Base-by-base conservation (phyloP, 2,888 invertebrate genomes). In the Lepidochrysops patricia region DNA sequence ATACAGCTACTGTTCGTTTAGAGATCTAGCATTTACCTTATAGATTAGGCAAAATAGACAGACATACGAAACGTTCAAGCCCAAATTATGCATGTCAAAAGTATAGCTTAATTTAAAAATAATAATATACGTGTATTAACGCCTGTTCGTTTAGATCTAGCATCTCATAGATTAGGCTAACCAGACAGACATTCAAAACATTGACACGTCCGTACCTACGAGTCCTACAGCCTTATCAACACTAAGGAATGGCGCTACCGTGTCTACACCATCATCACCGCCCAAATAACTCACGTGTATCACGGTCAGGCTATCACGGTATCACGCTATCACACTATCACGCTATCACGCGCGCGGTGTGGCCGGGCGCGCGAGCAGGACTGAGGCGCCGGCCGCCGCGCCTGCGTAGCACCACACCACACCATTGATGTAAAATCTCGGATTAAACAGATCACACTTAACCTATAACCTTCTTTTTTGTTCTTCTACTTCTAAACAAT, bases 401-500 rank as follows among this genome's bases (percentile, higher is more conserved):
- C 71, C 66, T 66, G 71, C 71, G 64, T 66, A 62, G 70, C 72
- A 70, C 72, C 64, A 67, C 76, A 71, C 78, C 80, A 74, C 79
- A 79, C 82, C 83, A 86, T 88, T 86, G 86, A 88, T 87, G 84
- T 85, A 86, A 88, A 88, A 88, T 88, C 86, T 88, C 82, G 86
- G 82, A 86, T 86, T 87, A 88, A 83, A 81, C 82, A 80, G 84
- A 84, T 83, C 74, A 78, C 77, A 74, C 71, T 72, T 72, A 73
- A 72, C 74, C 67, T 72, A 71, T 6, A 37, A 37, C 13, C 13
- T 13, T 37, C 1, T 29, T 2, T 19, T 19, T 12, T 43, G 9
- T 15, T 9, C 43, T 4, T 4, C 19, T 19, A 12, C 9, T 7
- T 19, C 2, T 23, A 19, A 43, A 7, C 9, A 12, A 43, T 9